Percentiles rank a stretch among this genome's conserved stretches.
phyloP scores from a whole-genome alignment of 1,140 invertebrate species.

The Megathymus violae region DNA sequence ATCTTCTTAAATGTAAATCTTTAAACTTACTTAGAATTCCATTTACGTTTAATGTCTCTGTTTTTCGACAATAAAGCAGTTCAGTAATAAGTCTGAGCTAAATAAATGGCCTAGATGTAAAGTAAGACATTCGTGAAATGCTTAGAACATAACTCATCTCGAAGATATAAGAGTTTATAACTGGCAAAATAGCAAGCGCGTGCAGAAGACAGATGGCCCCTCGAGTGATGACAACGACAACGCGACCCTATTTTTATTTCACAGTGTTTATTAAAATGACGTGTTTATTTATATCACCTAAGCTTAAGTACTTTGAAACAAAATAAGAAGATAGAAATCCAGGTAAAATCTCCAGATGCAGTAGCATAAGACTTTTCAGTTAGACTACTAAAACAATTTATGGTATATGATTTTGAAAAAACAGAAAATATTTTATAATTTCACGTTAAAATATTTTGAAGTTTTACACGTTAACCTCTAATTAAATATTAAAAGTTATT shows the following conservation, averaged over 20 bases:
- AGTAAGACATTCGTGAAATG: conserved; percentile 18
- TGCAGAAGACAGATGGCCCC: conserved; percentile 43
- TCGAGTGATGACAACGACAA: conserved; percentile 43
- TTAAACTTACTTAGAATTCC: background rate
- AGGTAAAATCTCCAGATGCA: too few relatives aligned
- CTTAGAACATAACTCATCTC: conserved; percentile 35
- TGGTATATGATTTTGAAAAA: too few relatives aligned
- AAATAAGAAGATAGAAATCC: conserved; percentile 1
- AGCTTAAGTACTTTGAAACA: conserved; percentile 12
- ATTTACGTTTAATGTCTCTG: background rate
- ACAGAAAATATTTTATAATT: too few relatives aligned
- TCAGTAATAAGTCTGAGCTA: conserved; percentile 13
- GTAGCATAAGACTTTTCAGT: too few relatives aligned
- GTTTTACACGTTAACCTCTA: too few relatives aligned
- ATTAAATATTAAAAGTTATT: too few relatives aligned
- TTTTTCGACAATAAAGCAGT: conserved; percentile 20
- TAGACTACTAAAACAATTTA: too few relatives aligned
- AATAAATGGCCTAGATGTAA: conserved; percentile 20
- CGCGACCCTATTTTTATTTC: conserved; percentile 34
- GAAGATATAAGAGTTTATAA: conserved; percentile 40
- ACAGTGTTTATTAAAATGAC: conserved; percentile 30
- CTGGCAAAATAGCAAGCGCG: conserved; percentile 34
- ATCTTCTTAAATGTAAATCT: too few relatives aligned
- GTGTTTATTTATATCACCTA: conserved; percentile 11
- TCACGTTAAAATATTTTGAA: too few relatives aligned